Percentiles rank a stretch among this genome's conserved stretches.
Conservation (phyloP, 2,888 invertebrate species). For the Helobdella robusta region DNA sequence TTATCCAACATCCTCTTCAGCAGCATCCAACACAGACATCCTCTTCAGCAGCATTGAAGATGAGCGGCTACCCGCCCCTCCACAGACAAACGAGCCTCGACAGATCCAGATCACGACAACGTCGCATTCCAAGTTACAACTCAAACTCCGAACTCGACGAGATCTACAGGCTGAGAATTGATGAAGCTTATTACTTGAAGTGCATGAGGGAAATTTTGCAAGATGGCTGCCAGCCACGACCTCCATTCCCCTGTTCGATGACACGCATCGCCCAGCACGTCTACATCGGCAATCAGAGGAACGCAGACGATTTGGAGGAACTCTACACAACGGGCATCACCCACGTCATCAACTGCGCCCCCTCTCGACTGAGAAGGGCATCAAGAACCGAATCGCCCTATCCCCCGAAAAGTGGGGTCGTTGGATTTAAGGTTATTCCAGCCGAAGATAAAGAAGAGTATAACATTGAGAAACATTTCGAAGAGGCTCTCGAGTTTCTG, state of each 20-base stretch:
- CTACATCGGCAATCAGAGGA: slow-evolving; percentile 35
- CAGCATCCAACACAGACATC: not conserved
- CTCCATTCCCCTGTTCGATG: slow-evolving; percentile 30
- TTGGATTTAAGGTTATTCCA: slow-evolving; percentile 32
- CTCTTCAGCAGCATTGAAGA: not conserved
- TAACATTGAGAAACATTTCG: slow-evolving; percentile 34
- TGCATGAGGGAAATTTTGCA: slow-evolving; percentile 34
- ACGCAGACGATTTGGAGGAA: slow-evolving; percentile 32
- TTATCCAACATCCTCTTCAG: not conserved
- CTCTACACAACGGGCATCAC: slow-evolving; percentile 32
- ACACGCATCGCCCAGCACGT: slow-evolving; percentile 29
- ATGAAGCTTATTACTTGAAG: slow-evolving; percentile 32
- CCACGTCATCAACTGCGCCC: slow-evolving; percentile 35
- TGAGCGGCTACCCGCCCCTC: not conserved
- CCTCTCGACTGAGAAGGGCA: slow-evolving; percentile 28
- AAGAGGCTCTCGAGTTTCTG: slow-evolving; percentile 31
- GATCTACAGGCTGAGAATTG: slow-evolving; percentile 13
- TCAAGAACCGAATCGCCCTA: slow-evolving; percentile 31
- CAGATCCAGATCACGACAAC: not conserved
- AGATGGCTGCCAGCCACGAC: slow-evolving; percentile 30
- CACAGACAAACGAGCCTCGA: slow-evolving; percentile 18
- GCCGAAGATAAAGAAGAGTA: slow-evolving; percentile 35
- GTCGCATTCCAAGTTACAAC: not conserved
- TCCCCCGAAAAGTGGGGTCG: slow-evolving; percentile 25
- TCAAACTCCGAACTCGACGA: slow-evolving; percentile 3